Evolutionary conservation across 2,113 vertebrate species (phyloP), one percentile per base, ranked within the genome.

Genomic region (Onychostoma macrolepis): DNA sequence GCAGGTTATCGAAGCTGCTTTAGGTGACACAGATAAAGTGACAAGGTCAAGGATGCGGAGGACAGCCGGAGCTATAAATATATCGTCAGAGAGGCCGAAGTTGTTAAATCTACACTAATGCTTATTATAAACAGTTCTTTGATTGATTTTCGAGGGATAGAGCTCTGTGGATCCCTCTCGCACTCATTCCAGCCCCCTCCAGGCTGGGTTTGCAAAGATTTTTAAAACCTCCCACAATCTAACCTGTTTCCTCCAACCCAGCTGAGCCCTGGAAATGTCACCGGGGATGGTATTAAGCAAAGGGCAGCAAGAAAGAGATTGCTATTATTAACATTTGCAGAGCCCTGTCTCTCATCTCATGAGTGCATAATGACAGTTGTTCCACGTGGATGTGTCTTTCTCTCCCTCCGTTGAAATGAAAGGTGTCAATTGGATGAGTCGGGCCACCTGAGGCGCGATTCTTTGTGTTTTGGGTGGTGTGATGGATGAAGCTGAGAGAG

Each of bases 241-340:
- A 36, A 43, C 72, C 80, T n/a, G 71, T 50, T 83, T 11, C 28
- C 56, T 50, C 56, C 74, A 48, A 30, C 38, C 56, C 80, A 38
- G 56, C 86, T 53, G 80, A 84, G 86, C 79, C 21, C 41, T 79
- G 80, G 69, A 80, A 90, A 90, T 90, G 88, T 88, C 87, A 88
- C 75, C 13, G 50, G 71, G 43, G 81, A 85, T 88, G 84, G 86
- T 84, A 88, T 90, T 90, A 89, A 88, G 86, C 79, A 88, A 87
- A 84, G 85, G 83, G 74, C 83, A 85, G 88, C 87, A 85, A 83
- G 67, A 82, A 86, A 87, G 86, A 77, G 69, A 87, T 85, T 89
- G 87, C 87, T 86, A 84, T 91, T 87, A 88, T 88, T 87, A 88
- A 86, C 83, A 88, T 90, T 85, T 87, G 69, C 81, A 65, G 65